Evolutionary conservation across 2,888 invertebrate species (phyloP).

Genomic region (Ramazzottius varieornatus): DNA sequence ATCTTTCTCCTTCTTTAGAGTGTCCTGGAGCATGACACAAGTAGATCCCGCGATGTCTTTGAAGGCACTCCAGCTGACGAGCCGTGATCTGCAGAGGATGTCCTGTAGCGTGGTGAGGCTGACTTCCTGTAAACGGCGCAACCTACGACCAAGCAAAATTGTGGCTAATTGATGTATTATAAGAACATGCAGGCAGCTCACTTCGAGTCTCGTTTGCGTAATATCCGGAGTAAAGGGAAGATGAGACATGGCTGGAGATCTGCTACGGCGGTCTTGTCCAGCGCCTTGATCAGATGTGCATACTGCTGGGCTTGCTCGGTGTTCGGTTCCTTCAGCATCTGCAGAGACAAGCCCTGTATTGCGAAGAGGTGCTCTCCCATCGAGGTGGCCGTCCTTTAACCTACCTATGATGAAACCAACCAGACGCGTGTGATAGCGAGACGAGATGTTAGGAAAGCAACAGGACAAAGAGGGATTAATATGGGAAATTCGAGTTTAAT

Average conservation of each 20-base stretch:
- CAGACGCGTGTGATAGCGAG: too few species aligned
- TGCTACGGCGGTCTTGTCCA: background rate
- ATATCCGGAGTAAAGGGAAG: background rate
- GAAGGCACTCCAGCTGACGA: background rate
- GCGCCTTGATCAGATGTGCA: background rate
- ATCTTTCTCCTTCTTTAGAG: background rate
- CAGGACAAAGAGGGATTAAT: too few species aligned
- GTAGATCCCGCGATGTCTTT: background rate
- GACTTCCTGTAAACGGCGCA: background rate
- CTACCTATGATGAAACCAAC: too few species aligned
- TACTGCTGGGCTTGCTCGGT: background rate
- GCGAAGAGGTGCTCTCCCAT: background rate
- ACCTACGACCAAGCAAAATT: background rate
- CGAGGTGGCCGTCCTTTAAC: too few species aligned
- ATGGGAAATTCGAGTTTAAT: too few species aligned
- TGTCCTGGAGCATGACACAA: background rate
- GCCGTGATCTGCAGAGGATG: background rate
- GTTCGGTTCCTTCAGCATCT: background rate
- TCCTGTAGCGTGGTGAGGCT: background rate
- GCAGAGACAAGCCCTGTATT: background rate
- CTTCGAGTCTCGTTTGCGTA: background rate
- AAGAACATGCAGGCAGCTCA: background rate
- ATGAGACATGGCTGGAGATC: background rate
- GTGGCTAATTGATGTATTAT: too few species aligned
- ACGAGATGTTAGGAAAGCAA: too few species aligned